These are phyloP conservation scores for Lordiphosa stackelbergi DNA, from an alignment of 1,140 invertebrate genomes.

Conservation along the genomic window DNA sequence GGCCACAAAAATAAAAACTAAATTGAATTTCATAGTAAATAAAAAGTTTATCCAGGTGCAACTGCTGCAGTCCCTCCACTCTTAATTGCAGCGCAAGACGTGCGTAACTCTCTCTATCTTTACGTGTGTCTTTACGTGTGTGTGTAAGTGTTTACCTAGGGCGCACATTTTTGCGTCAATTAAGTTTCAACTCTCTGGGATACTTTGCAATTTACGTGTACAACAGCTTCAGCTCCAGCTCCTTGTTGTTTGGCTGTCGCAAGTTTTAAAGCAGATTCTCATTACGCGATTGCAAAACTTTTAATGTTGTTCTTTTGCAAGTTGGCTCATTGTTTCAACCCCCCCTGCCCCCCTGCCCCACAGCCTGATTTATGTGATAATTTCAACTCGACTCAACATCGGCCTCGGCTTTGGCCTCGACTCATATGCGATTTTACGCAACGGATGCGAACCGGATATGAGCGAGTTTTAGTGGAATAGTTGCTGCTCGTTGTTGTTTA, in stretches of 20 bases:
- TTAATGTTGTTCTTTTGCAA: conserved; percentile 76
- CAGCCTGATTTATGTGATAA: conserved; percentile 71
- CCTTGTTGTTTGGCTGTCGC: conserved; percentile 53
- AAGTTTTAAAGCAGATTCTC: conserved; percentile 76
- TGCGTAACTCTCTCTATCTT: conserved; percentile 39
- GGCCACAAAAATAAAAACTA: conserved; percentile 38
- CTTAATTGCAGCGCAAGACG: conserved; percentile 68
- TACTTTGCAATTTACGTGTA: conserved; percentile 56
- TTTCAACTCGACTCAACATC: conserved; percentile 46
- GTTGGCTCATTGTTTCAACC: conserved; percentile 52
- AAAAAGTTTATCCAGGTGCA: conserved; percentile 47
- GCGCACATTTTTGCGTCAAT: conserved; percentile 72
- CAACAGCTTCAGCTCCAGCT: conserved; percentile 16
- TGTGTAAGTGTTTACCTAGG: conserved; percentile 18
- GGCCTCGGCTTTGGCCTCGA: conserved; percentile 10
- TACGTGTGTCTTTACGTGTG: not conserved
- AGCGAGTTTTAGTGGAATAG: conserved; percentile 72
- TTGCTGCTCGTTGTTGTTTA: conserved; percentile 48
- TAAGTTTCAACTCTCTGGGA: conserved; percentile 65
- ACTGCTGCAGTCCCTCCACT: conserved; percentile 14
- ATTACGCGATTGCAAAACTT: conserved; percentile 75
- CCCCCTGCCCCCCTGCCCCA: conserved; percentile 6
- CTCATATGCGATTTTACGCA: conserved; percentile 57
- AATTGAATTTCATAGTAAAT: conserved; percentile 61
- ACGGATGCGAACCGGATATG: conserved; percentile 71